Conservation (phyloP, 2,113 vertebrate genomes). For the Mormoops blainvillei region DNA sequence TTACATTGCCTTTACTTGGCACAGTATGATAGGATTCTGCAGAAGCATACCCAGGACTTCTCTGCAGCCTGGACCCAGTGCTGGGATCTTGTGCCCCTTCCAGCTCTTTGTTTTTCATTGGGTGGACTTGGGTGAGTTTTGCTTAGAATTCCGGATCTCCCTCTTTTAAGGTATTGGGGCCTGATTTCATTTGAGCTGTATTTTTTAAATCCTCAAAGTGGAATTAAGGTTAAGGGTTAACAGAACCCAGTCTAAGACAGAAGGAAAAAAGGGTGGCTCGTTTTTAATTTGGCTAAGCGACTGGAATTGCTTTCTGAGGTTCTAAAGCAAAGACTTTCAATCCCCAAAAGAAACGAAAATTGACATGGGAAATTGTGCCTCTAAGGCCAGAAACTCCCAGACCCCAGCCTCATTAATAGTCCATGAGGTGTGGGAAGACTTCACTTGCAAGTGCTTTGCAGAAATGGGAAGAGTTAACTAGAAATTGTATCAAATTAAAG, state of each 20-base stretch:
- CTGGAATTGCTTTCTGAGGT: not conserved
- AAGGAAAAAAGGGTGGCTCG: not conserved
- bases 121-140: not conserved
- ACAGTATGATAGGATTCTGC: not conserved
- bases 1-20: no score
- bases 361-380: not conserved
- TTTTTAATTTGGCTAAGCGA: not conserved
- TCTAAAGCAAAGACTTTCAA: not conserved
- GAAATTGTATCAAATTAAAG: not conserved
- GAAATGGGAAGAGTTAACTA: not conserved
- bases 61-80: not conserved
- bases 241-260: not conserved
- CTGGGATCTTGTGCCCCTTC: not conserved
- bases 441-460: not conserved
- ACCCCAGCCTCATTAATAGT: not conserved
- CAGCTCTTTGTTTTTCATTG: not conserved
- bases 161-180: not conserved
- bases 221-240: not conserved
- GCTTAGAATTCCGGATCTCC: not conserved
- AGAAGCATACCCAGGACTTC: no score
- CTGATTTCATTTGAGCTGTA: not conserved
- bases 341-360: not conserved
- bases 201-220: not conserved
- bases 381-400: not conserved
- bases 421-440: not conserved